Evolutionary conservation across 2,113 vertebrate species (phyloP), one percentile per base, ranked within the genome.

Genomic region (Atractosteus spatula): DNA sequence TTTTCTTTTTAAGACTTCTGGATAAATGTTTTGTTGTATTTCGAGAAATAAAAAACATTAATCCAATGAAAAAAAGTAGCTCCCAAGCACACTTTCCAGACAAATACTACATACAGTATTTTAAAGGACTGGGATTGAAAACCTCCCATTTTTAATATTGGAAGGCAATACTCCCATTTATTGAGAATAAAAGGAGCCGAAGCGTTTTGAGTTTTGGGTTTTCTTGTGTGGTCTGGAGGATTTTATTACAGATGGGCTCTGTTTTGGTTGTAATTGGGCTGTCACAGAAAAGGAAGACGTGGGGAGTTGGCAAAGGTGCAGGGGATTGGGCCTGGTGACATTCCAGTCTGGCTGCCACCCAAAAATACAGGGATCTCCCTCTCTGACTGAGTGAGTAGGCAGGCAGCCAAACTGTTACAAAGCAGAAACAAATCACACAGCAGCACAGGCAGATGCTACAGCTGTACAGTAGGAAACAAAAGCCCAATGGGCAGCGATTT

Each of bases 341-440:
- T 86, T 86, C 79, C 82, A 78, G 76, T 71, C 77, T 84, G 86
- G 87, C 86, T 77, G 79, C 41, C 62, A 71, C 76, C 82, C 85
- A 83, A 75, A 77, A 82, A 84, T 62, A 47, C 74, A 76, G 84
- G 86, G 83, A 86, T 87, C 77, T 87, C 85, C 83, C 77, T 82
- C 80, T 79, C 75, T 81, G 69, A 74, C 78, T 47, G 65, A 72
- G 70, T 74, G 69, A 75, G 77, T 79, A 16, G 84, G 79, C 80
- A 81, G 3, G 3, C 41, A 67, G 84, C 83, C 83, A 84, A 80
- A 77, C 55, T 68, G 82, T 86, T 85, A 84, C 77, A 44, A 82
- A 82, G 85, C 56, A 74, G 68, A 75, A 79, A 78, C 77, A 76
- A 82, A 81, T 68, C 47, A 70, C 11, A 75, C 74, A 76, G 62